Percentiles rank a stretch among this genome's conserved stretches.
Evolutionary conservation across 2,113 vertebrate genomes (phyloP).

Genomic region (Martes martes): DNA sequence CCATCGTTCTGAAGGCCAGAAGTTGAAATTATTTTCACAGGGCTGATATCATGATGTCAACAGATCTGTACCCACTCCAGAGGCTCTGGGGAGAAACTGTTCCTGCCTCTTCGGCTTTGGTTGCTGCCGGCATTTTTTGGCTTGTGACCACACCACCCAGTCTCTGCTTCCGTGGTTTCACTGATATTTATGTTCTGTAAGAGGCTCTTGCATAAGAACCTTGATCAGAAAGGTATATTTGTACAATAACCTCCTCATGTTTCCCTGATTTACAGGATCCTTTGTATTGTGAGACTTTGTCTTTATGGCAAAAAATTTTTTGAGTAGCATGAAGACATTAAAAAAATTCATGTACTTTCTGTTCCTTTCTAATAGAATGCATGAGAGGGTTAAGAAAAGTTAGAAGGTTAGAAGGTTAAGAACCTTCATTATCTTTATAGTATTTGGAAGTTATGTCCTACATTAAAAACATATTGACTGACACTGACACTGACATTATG

Average conservation of each 20-base stretch:
- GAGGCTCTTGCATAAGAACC: background rate
- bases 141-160: background rate
- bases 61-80: background rate
- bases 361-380: background rate
- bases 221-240: background rate
- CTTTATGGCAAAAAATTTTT: background rate
- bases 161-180: background rate
- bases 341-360: background rate
- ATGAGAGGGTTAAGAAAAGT: background rate
- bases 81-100: background rate
- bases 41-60: background rate
- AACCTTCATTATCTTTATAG: too few species aligned
- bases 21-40: background rate
- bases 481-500: too few species aligned
- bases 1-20: background rate
- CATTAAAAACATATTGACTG: too few species aligned
- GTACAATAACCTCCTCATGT: background rate
- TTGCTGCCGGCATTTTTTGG: background rate
- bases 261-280: background rate
- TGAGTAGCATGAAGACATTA: background rate
- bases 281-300: background rate
- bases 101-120: background rate
- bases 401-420: background rate
- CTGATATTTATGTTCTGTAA: background rate
- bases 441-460: too few species aligned